Conservation (phyloP, 2,797 vertebrate species). For the Macropodus opercularis region DNA sequence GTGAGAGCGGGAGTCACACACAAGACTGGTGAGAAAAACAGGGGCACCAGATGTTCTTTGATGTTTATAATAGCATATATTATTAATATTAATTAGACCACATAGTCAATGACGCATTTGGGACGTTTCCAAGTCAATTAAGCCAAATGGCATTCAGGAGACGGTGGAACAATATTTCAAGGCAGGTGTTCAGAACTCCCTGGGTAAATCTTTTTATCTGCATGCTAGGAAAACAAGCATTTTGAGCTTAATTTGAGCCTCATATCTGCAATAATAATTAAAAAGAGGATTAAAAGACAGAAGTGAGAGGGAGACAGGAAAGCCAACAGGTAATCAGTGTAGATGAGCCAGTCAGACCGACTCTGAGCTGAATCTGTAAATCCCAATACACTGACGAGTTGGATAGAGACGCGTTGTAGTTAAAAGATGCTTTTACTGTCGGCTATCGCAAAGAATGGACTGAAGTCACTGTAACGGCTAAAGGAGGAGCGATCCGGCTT, state of each 20-base stretch:
- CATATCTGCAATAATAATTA: conserved; percentile 85
- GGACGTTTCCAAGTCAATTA: conserved; percentile 99
- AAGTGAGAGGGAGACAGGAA: conserved; percentile 73
- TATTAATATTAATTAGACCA: conserved; percentile 99
- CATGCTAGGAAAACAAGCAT: conserved; percentile 98
- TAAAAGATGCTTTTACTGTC: conserved; percentile 62
- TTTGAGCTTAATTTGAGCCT: conserved; percentile 89
- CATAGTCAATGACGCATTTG: conserved; percentile 99
- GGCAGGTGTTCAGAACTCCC: conserved; percentile 98
- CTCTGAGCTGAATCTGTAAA: conserved; percentile 51
- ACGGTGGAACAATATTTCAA: conserved; percentile 99
- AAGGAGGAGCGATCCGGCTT: conserved; percentile 52
- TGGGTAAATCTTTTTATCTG: conserved; percentile 97
- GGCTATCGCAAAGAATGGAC: conserved; percentile 40
- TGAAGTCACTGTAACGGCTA: conserved; percentile 47
- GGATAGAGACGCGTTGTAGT: conserved; percentile 51
- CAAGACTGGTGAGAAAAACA: conserved; percentile 96
- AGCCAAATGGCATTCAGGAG: conserved; percentile 99
- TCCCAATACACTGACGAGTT: conserved; percentile 30
- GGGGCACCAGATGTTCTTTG: conserved; percentile 99
- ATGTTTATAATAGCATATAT: conserved; percentile 99
- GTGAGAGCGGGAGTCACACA: conserved; percentile 77
- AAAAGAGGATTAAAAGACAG: conserved; percentile 84
- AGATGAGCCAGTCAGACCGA: conserved; percentile 65
- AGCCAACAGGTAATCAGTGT: conserved; percentile 82